Conservation (phyloP, 2,797 vertebrate genomes). For the Sebastiscus tertius region DNA sequence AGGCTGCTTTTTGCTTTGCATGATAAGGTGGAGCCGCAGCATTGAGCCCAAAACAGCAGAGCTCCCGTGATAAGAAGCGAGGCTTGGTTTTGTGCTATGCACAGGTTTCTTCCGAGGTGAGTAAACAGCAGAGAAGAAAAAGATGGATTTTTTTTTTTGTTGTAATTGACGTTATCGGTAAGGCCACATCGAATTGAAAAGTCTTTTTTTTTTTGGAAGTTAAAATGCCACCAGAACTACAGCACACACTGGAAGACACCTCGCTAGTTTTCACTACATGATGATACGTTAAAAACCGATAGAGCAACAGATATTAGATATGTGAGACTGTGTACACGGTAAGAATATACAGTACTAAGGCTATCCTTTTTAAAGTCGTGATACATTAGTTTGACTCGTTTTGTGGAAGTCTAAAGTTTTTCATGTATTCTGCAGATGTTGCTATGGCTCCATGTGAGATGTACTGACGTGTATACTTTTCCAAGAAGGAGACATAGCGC, state of each 20-base stretch:
- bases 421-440: constrained; percentile 65
- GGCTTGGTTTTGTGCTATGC: constrained; percentile 62
- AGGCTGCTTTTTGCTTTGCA: constrained; percentile 68
- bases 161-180: constrained; percentile 74
- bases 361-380: constrained; percentile 68
- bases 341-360: constrained; percentile 79
- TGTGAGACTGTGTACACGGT: constrained; percentile 74
- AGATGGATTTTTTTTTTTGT: constrained; percentile 20
- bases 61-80: constrained; percentile 53
- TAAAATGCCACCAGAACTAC: constrained; percentile 58
- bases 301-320: constrained; percentile 69
- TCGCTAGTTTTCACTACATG: constrained; percentile 47
- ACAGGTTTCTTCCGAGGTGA: constrained; percentile 60
- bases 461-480: constrained; percentile 69
- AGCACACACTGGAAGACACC: constrained; percentile 73
- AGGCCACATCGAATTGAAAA: constrained; percentile 86
- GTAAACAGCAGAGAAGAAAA: constrained; percentile 66
- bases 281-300: constrained; percentile 55
- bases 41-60: constrained; percentile 25
- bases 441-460: constrained; percentile 72
- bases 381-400: constrained; percentile 57
- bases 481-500: constrained; percentile 84
- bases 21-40: constrained; percentile 36
- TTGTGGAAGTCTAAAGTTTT: constrained; percentile 56
- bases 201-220: constrained; percentile 48